Base-by-base conservation (phyloP, 1,140 invertebrate genomes). In the Coelopa frigida region DNA sequence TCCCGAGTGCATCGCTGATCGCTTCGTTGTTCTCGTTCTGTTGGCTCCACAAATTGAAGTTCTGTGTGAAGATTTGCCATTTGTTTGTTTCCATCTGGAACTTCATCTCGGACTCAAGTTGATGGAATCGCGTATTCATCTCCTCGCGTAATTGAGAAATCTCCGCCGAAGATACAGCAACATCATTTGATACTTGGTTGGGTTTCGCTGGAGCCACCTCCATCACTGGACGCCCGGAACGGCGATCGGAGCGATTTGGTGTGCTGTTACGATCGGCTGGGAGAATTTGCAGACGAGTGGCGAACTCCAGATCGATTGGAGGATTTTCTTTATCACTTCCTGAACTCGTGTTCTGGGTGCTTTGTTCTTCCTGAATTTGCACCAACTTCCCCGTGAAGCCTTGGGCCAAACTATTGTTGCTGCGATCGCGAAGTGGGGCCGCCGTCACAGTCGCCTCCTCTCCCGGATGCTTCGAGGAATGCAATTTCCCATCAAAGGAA, bases 301-400 rank as follows among this genome's bases (percentile, higher is more conserved):
- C 52, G 1, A 46, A 21, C 2, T 61, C 49, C 2, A 49, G 11
- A 38, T 49, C 42, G 27, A 49, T 29, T 1, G 42, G 50, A 3
- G 56, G 59, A 47, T 62, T 60, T 33, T 65, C 62, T 31, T 65
- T 65, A 27, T 65, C 62, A 29, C 56, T 63, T 27, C 47, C 45
- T 48, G 49, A n/a, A 51, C 49, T 8, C 31, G 52, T 33, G 44
- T 31, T 17, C 35, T 52, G 8, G 11, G 37, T 35, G 4, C 40
- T 48, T 22, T 66, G 59, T 43, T 66, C 59, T 2, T 66, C 62
- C 5, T 59, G 44, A 3, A 66, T 66, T 46, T 59, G 53, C 35
- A 56, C 59, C 0, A 66, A 38, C 23, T 62, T 65, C 2, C 24
- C 53, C 3, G 58, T 32, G 6, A 49, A 14, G 0, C 29, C 5